phyloP scores from a whole-genome alignment of 2,888 invertebrate genomes.

The Pristionchus japonicus region DNA sequence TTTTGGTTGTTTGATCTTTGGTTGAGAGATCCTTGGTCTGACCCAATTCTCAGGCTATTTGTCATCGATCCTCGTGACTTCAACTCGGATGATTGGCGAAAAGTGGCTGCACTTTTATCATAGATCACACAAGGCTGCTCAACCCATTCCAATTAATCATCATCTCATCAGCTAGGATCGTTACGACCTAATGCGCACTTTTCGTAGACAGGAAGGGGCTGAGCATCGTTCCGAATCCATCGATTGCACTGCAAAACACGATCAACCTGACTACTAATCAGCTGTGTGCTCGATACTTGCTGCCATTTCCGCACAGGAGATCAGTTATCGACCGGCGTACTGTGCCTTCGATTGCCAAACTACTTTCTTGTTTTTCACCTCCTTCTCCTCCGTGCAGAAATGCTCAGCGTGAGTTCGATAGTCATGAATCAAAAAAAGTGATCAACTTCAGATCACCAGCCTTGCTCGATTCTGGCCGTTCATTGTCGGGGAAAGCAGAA shows the following conservation, averaged over 20 bases:
- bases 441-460: not conserved
- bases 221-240: not conserved
- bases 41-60: not conserved
- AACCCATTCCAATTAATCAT: too few species aligned
- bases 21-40: not conserved
- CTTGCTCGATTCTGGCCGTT: not conserved
- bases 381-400: not conserved
- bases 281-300: not conserved
- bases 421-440: not conserved
- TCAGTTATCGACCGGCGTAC: not conserved
- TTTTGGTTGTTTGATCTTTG: not conserved
- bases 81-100: not conserved
- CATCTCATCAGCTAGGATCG: not conserved
- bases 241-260: not conserved
- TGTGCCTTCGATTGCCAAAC: not conserved
- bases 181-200: not conserved
- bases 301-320: not conserved
- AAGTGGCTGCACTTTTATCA: not conserved
- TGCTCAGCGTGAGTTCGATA: not conserved
- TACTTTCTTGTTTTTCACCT: not conserved
- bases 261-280: not conserved
- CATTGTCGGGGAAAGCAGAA: not conserved
- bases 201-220: not conserved
- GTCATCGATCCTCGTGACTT: conserved; percentile 8
- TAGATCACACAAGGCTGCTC: too few species aligned